Evolutionary conservation across 2,888 invertebrate genomes (phyloP).

Genomic region (Acrobasis suavella): DNA sequence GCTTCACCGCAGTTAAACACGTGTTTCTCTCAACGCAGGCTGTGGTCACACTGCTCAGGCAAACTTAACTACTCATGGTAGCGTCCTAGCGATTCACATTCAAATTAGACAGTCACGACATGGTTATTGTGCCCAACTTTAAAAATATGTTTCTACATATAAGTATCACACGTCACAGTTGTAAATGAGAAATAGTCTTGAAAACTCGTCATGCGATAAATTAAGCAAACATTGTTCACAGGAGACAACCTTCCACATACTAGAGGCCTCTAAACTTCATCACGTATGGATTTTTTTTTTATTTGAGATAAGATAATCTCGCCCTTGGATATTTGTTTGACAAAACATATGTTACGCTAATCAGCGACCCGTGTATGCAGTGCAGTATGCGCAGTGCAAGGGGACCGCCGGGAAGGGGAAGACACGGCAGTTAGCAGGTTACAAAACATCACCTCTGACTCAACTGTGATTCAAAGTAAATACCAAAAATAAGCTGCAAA

Average conservation of each 20-base stretch:
- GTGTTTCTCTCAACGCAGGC: constrained; percentile 32
- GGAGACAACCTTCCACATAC: constrained; percentile 49
- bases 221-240: constrained; percentile 53
- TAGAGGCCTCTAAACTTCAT: constrained; percentile 50
- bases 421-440: constrained; percentile 31
- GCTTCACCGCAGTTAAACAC: constrained; percentile 45
- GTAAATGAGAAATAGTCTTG: neutral
- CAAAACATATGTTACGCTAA: constrained; percentile 17
- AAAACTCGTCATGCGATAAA: constrained; percentile 39
- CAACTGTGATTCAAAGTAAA: constrained; percentile 38
- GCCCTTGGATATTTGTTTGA: constrained; percentile 39
- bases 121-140: constrained; percentile 30
- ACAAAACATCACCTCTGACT: constrained; percentile 35
- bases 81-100: constrained; percentile 33
- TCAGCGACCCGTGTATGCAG: constrained; percentile 1
- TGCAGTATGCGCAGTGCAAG: constrained; percentile 17
- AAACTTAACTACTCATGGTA: constrained; percentile 36
- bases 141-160: constrained; percentile 9
- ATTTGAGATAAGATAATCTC: constrained; percentile 64
- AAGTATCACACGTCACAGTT: constrained; percentile 22
- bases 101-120: constrained; percentile 48
- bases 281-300: constrained; percentile 44
- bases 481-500: constrained; percentile 28
- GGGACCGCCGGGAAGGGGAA: constrained; percentile 32
- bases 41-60: constrained; percentile 31